Base-by-base conservation (phyloP, 1,140 invertebrate genomes). In the Oscheius sp. region DNA sequence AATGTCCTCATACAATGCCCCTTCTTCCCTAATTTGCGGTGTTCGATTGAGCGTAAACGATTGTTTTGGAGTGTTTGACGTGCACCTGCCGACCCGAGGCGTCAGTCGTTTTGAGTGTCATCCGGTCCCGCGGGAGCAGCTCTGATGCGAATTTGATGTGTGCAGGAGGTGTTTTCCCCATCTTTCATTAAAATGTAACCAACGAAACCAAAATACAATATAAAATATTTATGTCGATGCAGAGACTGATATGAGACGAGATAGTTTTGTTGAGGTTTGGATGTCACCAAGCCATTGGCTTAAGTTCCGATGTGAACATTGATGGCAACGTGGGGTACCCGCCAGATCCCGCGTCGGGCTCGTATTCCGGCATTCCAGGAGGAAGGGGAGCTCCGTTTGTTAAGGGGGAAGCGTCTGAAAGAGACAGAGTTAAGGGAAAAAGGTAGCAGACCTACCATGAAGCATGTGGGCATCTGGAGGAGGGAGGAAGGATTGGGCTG, bases 21-120 rank as follows among this genome's bases (percentile, higher is more conserved):
- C n/a, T n/a, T n/a, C n/a, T n/a, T n/a, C n/a, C n/a, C n/a, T n/a
- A n/a, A n/a, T n/a, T n/a, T n/a, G n/a, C n/a, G n/a, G n/a, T n/a
- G n/a, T n/a, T n/a, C n/a, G n/a, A n/a, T n/a, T n/a, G n/a, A n/a
- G n/a, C n/a, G n/a, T n/a, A n/a, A n/a, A n/a, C n/a, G n/a, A n/a
- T n/a, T n/a, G n/a, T n/a, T n/a, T n/a, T n/a, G n/a, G n/a, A n/a
- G n/a, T n/a, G n/a, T n/a, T n/a, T n/a, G n/a, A n/a, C n/a, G n/a
- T n/a, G 49, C 49, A 55, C 49, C 49, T 55, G 49, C 49, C 23
- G 7, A 13, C 49, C 7, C 4, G 28, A 55, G 23, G 28, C 49
- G 49, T 55, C 49, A 55, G 49, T 55, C 49, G 49, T 20, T 55
- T 55, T 55, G 49, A 55, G 49, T 55, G 49, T 55, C 49, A 55